Conservation (phyloP, 2,797 vertebrate genomes). For the Delichon dasypus region DNA sequence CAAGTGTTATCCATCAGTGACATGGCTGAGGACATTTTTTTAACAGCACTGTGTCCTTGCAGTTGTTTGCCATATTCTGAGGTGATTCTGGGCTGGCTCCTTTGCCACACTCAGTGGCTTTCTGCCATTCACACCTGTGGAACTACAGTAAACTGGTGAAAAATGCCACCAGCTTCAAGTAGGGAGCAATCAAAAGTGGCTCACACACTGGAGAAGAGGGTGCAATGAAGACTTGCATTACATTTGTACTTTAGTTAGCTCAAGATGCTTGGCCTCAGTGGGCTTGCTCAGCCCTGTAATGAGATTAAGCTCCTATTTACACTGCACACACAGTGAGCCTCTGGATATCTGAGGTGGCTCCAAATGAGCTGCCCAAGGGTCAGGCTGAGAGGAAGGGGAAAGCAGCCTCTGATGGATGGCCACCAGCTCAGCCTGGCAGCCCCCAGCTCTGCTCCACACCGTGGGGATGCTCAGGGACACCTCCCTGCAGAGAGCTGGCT, state of each 20-base stretch:
- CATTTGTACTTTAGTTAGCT: not conserved
- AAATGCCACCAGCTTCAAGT: not conserved
- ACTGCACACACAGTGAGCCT: not conserved
- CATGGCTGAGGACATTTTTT: not conserved
- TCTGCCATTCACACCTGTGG: not conserved
- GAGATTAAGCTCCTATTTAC: slow-evolving; percentile 27
- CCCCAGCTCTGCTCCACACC: rapidly evolving
- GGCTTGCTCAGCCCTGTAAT: not conserved
- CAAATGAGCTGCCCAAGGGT: not conserved
- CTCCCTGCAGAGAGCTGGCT: not conserved
- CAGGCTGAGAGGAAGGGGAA: not conserved
- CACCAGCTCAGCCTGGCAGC: not conserved
- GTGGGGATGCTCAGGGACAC: rapidly evolving
- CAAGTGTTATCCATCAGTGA: not conserved
- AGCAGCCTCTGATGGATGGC: not conserved
- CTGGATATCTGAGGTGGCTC: not conserved
- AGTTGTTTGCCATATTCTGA: not conserved
- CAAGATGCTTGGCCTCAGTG: not conserved
- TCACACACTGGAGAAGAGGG: not conserved
- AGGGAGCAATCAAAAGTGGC: not conserved
- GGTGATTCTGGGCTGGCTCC: not conserved
- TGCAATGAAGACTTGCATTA: not conserved
- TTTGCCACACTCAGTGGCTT: rapidly evolving
- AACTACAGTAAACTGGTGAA: not conserved
- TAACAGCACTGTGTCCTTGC: not conserved